Base-by-base conservation (phyloP, 1,140 invertebrate genomes). In the Danaus plexippus region DNA sequence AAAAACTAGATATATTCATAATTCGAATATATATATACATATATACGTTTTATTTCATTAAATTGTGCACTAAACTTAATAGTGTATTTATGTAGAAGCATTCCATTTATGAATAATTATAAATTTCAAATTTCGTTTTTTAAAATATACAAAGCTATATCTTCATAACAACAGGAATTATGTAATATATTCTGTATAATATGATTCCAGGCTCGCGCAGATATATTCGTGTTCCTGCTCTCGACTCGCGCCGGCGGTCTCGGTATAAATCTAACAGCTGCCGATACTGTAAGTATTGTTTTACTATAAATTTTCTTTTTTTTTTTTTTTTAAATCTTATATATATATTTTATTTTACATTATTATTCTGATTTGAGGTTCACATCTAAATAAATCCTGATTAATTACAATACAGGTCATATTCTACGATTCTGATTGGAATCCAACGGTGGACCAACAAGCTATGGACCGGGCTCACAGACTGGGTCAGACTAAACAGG, bases 371-470 rank as follows among this genome's bases (percentile, higher is more conserved):
- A 32, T 6, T 32, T 2, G 22, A 32, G 2, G 4, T 6, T 32
- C 22, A 32, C 5, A 32, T 6, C 2, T 32, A 6, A 15, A 32
- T 32, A 32, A 32, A 32, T 32, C 7, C 22, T 6, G 22, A 6
- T 32, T 32, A 32, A 3, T 32, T 32, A 32, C 22, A 32, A 32
- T 6, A 10, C 57, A 96, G 94, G 95, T 99, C 50, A 97, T 99
- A 85, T 99, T 99, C 88, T 99, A 99, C 82, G 98, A 99, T 80
- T 97, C 95, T 13, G 98, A 99, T 86, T 99, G 98, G 98, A 99
- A 99, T 88, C 98, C 98, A 10, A 97, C 95, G 0, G 95, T 97
- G 11, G 96, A 97, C 88, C 95, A 97, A 74, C 96, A 97, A 78
- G 96, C 96, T 2, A 97, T 97, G 95, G 96, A 97, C 88, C 90